phyloP scores from a whole-genome alignment of 92 coral and sea anemone species.

The Porites rus region DNA sequence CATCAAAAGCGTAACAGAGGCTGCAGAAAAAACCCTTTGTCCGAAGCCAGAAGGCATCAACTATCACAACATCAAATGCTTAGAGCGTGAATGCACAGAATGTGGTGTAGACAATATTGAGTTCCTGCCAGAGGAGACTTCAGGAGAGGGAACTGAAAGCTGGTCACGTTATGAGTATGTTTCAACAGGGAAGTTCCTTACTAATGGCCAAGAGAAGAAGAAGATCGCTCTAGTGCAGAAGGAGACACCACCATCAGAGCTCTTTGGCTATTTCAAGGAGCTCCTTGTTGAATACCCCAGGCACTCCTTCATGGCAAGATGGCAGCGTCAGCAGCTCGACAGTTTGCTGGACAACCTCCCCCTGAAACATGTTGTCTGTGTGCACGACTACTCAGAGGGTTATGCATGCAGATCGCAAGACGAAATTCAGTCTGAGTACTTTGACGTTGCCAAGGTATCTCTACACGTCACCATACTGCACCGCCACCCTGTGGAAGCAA shows the following conservation, averaged over 20 bases:
- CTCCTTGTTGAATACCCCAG: conserved; percentile 40
- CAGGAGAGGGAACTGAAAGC: background rate
- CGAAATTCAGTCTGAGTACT: conserved; percentile 49
- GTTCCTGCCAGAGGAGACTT: conserved; percentile 2
- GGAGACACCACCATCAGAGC: conserved; percentile 18
- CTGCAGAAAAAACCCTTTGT: conserved; percentile 14
- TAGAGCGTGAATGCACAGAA: conserved; percentile 21
- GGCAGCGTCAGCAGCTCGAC: conserved; percentile 42
- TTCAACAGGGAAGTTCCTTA: conserved; percentile 28
- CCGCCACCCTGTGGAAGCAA: conserved; percentile 43
- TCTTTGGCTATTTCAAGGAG: conserved; percentile 14
- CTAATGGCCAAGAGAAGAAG: conserved; percentile 47
- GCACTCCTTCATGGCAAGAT: conserved; percentile 44
- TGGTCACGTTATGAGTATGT: conserved; percentile 41
- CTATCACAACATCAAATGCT: conserved; percentile 23
- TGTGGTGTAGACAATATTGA: conserved; percentile 8
- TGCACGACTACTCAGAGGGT: conserved; percentile 46
- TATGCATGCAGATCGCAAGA: conserved; percentile 47
- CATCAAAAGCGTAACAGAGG: conserved; percentile 2
- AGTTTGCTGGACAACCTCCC: conserved; percentile 35
- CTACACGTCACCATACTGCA: conserved; percentile 37
- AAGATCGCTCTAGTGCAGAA: conserved; percentile 29
- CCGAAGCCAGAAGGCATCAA: conserved; percentile 35
- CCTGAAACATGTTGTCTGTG: conserved; percentile 20
- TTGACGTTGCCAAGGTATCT: conserved; percentile 37